A percentile compares a stretch with the other conserved stretches of the same genome.
Evolutionary conservation across 2,888 invertebrate genomes (phyloP).

Genomic region (Priocnemis perturbator): DNA sequence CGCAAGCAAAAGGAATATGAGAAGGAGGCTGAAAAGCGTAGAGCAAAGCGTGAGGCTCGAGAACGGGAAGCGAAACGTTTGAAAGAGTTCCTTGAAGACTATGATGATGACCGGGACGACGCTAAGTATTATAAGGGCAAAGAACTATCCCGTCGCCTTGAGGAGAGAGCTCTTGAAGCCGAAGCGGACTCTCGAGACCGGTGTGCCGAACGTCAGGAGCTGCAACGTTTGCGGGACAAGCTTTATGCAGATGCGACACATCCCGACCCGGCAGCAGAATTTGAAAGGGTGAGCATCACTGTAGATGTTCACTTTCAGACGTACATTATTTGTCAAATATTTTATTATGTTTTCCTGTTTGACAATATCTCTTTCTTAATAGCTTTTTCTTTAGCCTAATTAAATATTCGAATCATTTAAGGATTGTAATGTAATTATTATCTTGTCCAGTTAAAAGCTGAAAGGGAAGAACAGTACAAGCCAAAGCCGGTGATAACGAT

Average conservation of each 20-base stretch:
- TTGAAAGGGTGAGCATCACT: constrained; percentile 78
- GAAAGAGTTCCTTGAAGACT: constrained; percentile 98
- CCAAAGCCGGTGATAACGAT: constrained; percentile 86
- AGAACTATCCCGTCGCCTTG: constrained; percentile 92
- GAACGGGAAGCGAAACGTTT: constrained; percentile 94
- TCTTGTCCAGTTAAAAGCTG: constrained; percentile 78
- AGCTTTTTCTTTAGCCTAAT: too few species aligned
- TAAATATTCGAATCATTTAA: too few species aligned
- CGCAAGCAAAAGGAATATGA: constrained; percentile 94
- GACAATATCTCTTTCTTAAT: too few species aligned
- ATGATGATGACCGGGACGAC: constrained; percentile 98
- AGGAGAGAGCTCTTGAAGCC: constrained; percentile 94
- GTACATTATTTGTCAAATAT: too few species aligned
- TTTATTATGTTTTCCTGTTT: too few species aligned
- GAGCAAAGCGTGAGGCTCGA: constrained; percentile 89
- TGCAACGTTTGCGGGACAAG: constrained; percentile 82
- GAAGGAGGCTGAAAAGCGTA: constrained; percentile 90
- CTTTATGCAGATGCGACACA: constrained; percentile 82
- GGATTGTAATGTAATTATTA: not conserved
- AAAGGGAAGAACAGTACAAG: constrained; percentile 88
- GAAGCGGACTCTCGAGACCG: constrained; percentile 94
- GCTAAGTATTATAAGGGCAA: constrained; percentile 97
- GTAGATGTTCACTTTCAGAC: not conserved
- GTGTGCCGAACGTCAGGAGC: constrained; percentile 82
- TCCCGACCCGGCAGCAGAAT: constrained; percentile 81